Conservation (phyloP, 2,113 vertebrate species). For the Ranitomeya imitator region DNA sequence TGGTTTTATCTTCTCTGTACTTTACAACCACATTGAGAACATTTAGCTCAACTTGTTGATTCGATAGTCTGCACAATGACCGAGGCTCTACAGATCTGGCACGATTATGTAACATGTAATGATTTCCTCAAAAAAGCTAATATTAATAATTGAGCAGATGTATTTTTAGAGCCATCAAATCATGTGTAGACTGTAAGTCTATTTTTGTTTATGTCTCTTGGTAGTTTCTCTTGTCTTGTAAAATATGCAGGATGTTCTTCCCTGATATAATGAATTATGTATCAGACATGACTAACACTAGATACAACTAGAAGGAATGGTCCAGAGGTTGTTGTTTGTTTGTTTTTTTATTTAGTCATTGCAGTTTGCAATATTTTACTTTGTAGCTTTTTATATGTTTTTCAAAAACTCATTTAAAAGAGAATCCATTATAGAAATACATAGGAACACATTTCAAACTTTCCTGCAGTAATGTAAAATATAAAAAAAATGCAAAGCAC, state of each 20-base stretch:
- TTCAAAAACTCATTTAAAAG: constrained; percentile 3
- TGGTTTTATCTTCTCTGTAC: no score
- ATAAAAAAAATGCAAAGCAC: constrained; percentile 8
- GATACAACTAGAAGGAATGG: background rate
- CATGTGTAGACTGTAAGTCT: constrained; percentile 1
- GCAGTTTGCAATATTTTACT: background rate
- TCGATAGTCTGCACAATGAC: background rate
- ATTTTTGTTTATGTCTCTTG: constrained; percentile 29
- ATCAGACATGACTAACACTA: constrained; percentile 30
- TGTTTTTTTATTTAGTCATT: constrained; percentile 1
- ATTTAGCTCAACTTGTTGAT: background rate
- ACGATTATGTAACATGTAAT: background rate
- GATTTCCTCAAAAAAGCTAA: background rate
- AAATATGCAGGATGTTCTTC: constrained; percentile 45
- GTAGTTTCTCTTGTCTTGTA: constrained; percentile 30
- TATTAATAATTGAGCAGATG: constrained; percentile 3
- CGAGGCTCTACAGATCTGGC: background rate
- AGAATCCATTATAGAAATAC: background rate
- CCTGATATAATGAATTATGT: constrained; percentile 33
- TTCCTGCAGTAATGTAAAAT: background rate
- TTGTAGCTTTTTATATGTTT: background rate
- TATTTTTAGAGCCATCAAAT: constrained; percentile 7
- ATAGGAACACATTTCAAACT: background rate
- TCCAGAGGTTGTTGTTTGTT: constrained; percentile 13
- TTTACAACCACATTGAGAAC: background rate